Evolutionary conservation across 2,113 vertebrate species (phyloP), one percentile per base, ranked within the genome.

Genomic region (Phoxinus phoxinus): DNA sequence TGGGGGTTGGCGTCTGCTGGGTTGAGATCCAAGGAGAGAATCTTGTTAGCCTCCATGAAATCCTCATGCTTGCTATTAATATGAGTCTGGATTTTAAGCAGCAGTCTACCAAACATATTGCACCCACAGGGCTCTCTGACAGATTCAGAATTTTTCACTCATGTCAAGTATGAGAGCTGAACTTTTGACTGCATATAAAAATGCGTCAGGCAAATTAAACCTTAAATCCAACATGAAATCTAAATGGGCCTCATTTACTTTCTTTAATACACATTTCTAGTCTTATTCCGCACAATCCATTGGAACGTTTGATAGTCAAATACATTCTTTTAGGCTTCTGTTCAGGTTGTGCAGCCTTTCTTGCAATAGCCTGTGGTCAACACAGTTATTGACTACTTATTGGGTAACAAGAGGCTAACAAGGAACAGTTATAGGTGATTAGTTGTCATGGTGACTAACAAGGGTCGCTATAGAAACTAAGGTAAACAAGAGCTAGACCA

Each of bases 21-120:
- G 81, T 83, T 83, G 19, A 83, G 67, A 83, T 72, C 48, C 81
- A 58, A 53, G 44, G 81, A 83, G 81, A 56, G 81, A 83, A 83
- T 83, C 81, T 83, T 83, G 48, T 83, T 83, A 72, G 81, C 23
- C 48, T 83, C 81, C 81, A 72, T 58, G 81, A 83, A 83, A 83
- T 83, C 65, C 65, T 83, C 48, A 72, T 85, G 74, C 65, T 79
- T 76, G 69, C 83, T 46, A 72, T 83, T 83, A 83, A 83, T 83
- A 83, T 41, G 32, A 83, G 65, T 72, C 81, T 72, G 81, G 65
- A 58, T 83, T 72, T 82, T 83, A 83, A 83, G 48, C 80, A 83
- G 46, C 27, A 83, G 81, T 69, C 65, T 13, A 83, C 21, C 81
- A 83, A 83, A 83, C 81, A 71, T 37, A 83, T 72, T 58, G 67